These are phyloP conservation scores for Drosophila arawakana DNA, from an alignment of 1,140 invertebrate genomes.

Conservation along the genomic window DNA sequence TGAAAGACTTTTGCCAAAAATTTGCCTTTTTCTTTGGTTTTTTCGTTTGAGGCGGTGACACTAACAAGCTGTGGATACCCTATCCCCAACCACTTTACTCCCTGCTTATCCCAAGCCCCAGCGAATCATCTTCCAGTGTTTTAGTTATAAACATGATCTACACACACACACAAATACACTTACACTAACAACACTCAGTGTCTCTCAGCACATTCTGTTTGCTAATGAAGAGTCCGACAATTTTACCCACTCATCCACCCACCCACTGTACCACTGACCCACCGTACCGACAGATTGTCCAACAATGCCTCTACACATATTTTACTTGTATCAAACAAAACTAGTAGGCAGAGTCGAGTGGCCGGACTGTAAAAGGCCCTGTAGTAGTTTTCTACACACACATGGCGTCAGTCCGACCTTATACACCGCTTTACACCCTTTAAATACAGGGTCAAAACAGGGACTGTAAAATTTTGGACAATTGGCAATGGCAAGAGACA, in stretches of 20 bases:
- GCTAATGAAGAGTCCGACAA: constrained; percentile 67
- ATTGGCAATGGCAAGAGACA: constrained; percentile 53
- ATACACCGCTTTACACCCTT: too few relatives aligned
- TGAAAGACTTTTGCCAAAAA: constrained; percentile 12
- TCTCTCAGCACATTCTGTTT: constrained; percentile 43
- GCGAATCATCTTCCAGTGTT: not conserved
- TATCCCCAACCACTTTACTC: not conserved
- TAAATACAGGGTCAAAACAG: constrained; percentile 2
- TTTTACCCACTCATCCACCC: not conserved
- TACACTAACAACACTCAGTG: too few relatives aligned
- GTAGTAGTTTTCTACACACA: too few relatives aligned
- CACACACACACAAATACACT: constrained; percentile 7
- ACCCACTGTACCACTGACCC: not conserved
- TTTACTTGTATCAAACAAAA: constrained; percentile 3
- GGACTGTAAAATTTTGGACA: constrained; percentile 53
- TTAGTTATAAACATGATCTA: constrained; percentile 37
- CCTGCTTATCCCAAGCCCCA: not conserved
- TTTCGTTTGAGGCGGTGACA: not conserved
- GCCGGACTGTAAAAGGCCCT: too few relatives aligned
- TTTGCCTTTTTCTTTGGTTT: constrained; percentile 18
- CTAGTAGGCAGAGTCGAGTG: too few relatives aligned
- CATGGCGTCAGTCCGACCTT: too few relatives aligned
- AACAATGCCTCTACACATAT: constrained; percentile 24
- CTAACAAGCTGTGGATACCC: constrained; percentile 22
- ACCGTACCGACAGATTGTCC: constrained; percentile 13